These are phyloP conservation scores for Argyra leucocephala DNA, from an alignment of 2,888 invertebrate species.

Conservation along the genomic window DNA sequence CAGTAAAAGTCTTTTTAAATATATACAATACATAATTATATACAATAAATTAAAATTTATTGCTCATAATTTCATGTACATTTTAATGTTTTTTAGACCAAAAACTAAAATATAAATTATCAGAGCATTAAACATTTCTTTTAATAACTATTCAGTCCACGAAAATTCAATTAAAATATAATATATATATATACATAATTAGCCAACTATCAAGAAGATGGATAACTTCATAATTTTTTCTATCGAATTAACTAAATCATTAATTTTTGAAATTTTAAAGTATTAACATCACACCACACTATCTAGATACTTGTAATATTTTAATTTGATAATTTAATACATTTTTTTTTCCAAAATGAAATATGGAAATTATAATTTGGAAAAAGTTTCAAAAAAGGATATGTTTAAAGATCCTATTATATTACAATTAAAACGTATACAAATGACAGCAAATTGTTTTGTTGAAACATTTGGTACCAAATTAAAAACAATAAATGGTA, in stretches of 20 bases:
- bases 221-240: not conserved
- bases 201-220: too few relatives aligned
- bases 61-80: not conserved
- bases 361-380: constrained; percentile 41
- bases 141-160: not conserved
- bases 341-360: constrained; percentile 31
- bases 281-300: not conserved
- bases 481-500: constrained; percentile 29
- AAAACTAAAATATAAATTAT: not conserved
- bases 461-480: constrained; percentile 37
- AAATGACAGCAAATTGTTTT: constrained; percentile 38
- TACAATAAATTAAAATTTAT: too few relatives aligned
- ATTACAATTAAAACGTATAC: constrained; percentile 24
- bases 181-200: too few relatives aligned
- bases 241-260: not conserved
- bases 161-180: too few relatives aligned
- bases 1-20: not conserved
- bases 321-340: not conserved
- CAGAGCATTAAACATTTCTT: not conserved
- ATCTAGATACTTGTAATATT: not conserved
- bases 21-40: too few relatives aligned
- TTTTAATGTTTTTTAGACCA: not conserved
- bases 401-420: not conserved
- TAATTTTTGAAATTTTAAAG: not conserved
- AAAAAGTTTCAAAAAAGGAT: constrained; percentile 24